phyloP scores from a whole-genome alignment of 2,888 invertebrate genomes.

The Perizoma flavofasciatum region DNA sequence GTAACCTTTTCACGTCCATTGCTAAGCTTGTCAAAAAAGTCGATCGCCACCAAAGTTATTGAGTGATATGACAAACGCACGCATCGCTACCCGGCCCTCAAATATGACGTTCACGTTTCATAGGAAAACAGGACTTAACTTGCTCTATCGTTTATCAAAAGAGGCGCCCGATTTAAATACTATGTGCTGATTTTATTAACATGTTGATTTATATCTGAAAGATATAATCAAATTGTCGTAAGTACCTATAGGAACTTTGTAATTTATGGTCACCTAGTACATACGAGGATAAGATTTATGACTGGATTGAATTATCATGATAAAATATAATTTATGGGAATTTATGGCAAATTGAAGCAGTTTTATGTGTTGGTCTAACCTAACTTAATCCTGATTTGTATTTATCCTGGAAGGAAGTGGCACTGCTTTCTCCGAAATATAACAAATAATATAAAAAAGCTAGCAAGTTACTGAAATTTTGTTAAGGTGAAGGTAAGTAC shows the following conservation, averaged over 20 bases:
- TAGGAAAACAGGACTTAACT: no score
- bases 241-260: background rate
- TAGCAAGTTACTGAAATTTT: no score
- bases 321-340: background rate
- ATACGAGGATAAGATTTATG: conserved; percentile 13
- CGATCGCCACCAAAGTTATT: no score
- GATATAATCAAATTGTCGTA: conserved; percentile 20
- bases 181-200: conserved; percentile 24
- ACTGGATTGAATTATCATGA: conserved; percentile 5
- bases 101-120: no score
- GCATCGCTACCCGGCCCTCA: no score
- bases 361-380: background rate
- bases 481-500: no score
- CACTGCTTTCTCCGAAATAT: no score
- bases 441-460: no score
- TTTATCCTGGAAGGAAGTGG: no score
- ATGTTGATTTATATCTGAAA: conserved; percentile 18
- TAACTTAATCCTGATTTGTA: background rate
- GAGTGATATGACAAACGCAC: no score
- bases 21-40: no score
- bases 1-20: no score
- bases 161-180: conserved; percentile 24
- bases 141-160: conserved; percentile 23
- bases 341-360: conserved; percentile 12
- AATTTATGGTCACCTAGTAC: conserved; percentile 3